These are phyloP conservation scores for Leptodirus hochenwartii DNA, from an alignment of 2,888 invertebrate species.

Conservation along the genomic window DNA sequence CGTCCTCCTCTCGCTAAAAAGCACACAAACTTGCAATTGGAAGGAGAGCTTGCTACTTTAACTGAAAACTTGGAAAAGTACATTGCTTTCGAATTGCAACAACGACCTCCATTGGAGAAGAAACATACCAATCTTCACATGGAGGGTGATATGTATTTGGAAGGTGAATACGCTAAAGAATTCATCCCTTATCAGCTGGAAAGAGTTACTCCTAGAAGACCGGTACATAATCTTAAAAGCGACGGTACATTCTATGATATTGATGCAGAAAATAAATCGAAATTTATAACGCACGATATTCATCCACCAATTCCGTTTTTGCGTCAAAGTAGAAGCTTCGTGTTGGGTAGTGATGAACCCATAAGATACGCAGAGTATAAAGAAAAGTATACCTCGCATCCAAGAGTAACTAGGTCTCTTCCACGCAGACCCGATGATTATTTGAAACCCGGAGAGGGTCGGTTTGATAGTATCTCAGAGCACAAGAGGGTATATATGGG, in stretches of 20 bases:
- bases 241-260: slow-evolving; percentile 28
- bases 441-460: slow-evolving; percentile 15
- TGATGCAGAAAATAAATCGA: slow-evolving; percentile 25
- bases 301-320: slow-evolving; percentile 23
- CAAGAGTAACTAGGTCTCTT: slow-evolving; percentile 8
- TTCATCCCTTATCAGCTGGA: slow-evolving; percentile 21
- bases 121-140: slow-evolving; percentile 28
- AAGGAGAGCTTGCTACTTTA: slow-evolving; percentile 24
- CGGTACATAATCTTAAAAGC: slow-evolving; percentile 22
- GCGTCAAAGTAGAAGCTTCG: slow-evolving; percentile 13
- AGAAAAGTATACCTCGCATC: slow-evolving; percentile 19
- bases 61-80: slow-evolving; percentile 29
- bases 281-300: slow-evolving; percentile 21
- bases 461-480: slow-evolving; percentile 15
- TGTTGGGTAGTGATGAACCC: slow-evolving; percentile 12
- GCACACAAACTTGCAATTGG: slow-evolving; percentile 29
- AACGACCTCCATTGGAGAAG: slow-evolving; percentile 26
- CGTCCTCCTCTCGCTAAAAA: slow-evolving; percentile 27
- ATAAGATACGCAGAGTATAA: slow-evolving; percentile 19
- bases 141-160: slow-evolving; percentile 28
- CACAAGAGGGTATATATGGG: slow-evolving; percentile 15
- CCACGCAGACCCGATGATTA: slow-evolving; percentile 17
- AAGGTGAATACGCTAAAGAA: slow-evolving; percentile 28
- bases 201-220: slow-evolving; percentile 17
- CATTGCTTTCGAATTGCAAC: slow-evolving; percentile 25